Conservation (phyloP, 30 jellyfish, hydroid and myxozoan genomes). For the Turritopsis dohrnii region DNA sequence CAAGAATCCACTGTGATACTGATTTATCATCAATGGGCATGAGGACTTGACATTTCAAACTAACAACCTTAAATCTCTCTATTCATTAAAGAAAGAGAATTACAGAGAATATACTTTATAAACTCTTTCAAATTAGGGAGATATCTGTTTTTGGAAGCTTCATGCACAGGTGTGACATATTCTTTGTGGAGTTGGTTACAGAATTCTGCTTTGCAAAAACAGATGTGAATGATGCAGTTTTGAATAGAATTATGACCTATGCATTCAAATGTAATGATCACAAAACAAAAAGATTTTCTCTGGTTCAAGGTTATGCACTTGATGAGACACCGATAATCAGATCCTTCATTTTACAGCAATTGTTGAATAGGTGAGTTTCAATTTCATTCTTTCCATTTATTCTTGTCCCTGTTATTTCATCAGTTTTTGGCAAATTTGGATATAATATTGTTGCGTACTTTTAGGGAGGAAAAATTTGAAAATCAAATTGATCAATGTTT, state of each 20-base stretch:
- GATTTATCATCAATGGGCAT: no score
- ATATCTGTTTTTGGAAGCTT: slow-evolving; percentile 17
- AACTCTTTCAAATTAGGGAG: no score
- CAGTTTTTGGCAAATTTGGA: not conserved
- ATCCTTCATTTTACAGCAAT: slow-evolving; percentile 60
- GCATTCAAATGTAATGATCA: slow-evolving; percentile 23
- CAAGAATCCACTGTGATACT: no score
- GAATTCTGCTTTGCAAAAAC: slow-evolving; percentile 42
- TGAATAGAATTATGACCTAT: slow-evolving; percentile 41
- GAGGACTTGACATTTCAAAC: no score
- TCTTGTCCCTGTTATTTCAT: not conserved
- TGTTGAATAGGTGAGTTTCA: slow-evolving; percentile 27
- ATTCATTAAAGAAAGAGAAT: no score
- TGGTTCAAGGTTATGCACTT: slow-evolving; percentile 54
- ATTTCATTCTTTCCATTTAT: not conserved
- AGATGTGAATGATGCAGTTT: slow-evolving; percentile 18
- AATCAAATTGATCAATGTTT: slow-evolving; percentile 26
- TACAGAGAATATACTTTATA: no score
- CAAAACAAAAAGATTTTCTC: slow-evolving; percentile 48
- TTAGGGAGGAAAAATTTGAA: slow-evolving; percentile 22
- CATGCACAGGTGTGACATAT: slow-evolving; percentile 34
- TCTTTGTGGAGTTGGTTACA: slow-evolving; percentile 51
- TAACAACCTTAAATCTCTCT: no score
- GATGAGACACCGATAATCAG: slow-evolving; percentile 71
- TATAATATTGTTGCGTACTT: not conserved